A percentile compares a stretch with the other conserved stretches of the same genome.
Evolutionary conservation across 2,888 invertebrate genomes (phyloP).

Genomic region (Epinotia ramella): DNA sequence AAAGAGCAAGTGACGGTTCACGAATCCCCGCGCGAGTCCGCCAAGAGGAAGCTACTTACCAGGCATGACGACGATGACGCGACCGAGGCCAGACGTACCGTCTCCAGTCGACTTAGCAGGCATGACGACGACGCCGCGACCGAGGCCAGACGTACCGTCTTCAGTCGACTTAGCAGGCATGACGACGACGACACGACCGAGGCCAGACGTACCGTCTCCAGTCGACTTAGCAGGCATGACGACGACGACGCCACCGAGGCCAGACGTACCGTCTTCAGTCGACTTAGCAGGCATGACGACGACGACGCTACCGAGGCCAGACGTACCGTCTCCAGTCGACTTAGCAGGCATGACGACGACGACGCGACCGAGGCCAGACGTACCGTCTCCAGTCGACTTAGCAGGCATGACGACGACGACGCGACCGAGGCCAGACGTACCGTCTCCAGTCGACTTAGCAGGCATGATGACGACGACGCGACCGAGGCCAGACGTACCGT

Average conservation of each 20-base stretch:
- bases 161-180: no score
- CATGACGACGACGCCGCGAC: slow-evolving; percentile 47
- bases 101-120: slow-evolving; percentile 49
- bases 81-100: slow-evolving; percentile 47
- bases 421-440: slow-evolving; percentile 47
- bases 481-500: slow-evolving; percentile 47
- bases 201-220: slow-evolving; percentile 48
- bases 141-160: slow-evolving; percentile 47
- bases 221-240: no score
- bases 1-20: slow-evolving; percentile 52
- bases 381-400: slow-evolving; percentile 52
- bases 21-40: slow-evolving; percentile 49
- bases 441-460: slow-evolving; percentile 50
- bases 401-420: no score
- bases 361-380: slow-evolving; percentile 37
- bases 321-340: slow-evolving; percentile 51
- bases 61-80: slow-evolving; percentile 51
- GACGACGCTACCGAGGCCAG: slow-evolving; percentile 42
- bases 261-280: slow-evolving; percentile 49
- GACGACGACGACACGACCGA: slow-evolving; percentile 47
- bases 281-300: no score
- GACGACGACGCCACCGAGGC: slow-evolving; percentile 45
- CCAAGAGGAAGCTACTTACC: slow-evolving; percentile 56
- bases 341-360: no score
- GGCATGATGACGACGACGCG: slow-evolving; percentile 51